Evolutionary conservation across 2,888 invertebrate genomes (phyloP).

Genomic region (Cantharis lateralis): DNA sequence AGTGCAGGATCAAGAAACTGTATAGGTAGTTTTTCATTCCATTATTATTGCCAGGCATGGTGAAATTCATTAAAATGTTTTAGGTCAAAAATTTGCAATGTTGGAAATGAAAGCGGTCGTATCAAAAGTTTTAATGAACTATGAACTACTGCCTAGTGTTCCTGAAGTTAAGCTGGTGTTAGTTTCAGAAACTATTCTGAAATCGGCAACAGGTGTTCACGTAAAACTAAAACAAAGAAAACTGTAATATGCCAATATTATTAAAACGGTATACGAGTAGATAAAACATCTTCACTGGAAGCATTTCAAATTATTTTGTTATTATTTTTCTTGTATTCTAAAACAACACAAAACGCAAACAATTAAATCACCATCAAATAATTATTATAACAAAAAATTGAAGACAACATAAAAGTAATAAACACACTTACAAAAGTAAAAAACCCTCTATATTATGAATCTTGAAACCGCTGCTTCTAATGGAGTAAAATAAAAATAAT

Average conservation of each 20-base stretch:
- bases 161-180: conserved; percentile 53
- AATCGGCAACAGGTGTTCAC: conserved; percentile 56
- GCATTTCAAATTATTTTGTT: too few relatives aligned
- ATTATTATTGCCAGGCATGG: background rate
- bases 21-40: conserved; percentile 53
- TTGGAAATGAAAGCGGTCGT: conserved; percentile 61
- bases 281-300: too few relatives aligned
- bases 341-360: background rate
- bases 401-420: too few relatives aligned
- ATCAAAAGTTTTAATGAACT: conserved; percentile 59
- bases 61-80: background rate
- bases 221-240: conserved; percentile 43
- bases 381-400: too few relatives aligned
- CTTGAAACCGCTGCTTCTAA: too few relatives aligned
- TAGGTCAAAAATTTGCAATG: conserved; percentile 57
- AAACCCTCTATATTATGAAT: too few relatives aligned
- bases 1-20: conserved; percentile 70
- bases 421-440: too few relatives aligned
- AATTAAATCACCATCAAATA: too few relatives aligned
- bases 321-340: too few relatives aligned
- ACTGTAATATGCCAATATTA: background rate
- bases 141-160: conserved; percentile 43
- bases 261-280: too few relatives aligned
- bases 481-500: too few relatives aligned
- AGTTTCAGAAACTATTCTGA: conserved; percentile 56